These are phyloP conservation scores for Aviceda subcristata DNA, from an alignment of 2,113 vertebrate species.

Conservation along the genomic window DNA sequence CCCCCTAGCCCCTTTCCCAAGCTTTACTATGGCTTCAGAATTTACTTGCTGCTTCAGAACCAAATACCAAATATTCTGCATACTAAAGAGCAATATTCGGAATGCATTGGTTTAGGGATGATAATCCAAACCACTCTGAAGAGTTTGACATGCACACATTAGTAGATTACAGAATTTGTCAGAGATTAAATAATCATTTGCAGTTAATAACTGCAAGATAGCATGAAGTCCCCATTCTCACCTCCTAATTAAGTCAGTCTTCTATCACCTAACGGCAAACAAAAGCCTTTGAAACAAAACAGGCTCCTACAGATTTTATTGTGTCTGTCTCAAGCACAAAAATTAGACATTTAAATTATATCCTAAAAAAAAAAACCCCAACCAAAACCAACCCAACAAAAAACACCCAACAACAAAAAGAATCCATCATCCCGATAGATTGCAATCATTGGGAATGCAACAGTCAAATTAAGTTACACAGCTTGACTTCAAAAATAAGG, in stretches of 20 bases:
- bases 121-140: neutral
- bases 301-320: neutral
- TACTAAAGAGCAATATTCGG: neutral
- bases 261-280: neutral
- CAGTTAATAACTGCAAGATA: neutral
- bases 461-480: neutral
- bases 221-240: neutral
- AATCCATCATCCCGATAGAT: neutral
- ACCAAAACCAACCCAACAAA: neutral
- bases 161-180: neutral
- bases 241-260: neutral
- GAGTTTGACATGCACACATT: neutral
- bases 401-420: neutral
- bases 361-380: neutral
- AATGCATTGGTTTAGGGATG: neutral
- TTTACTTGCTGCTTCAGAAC: neutral
- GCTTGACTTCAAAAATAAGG: neutral
- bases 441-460: neutral
- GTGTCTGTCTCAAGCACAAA: neutral
- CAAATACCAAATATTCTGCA: neutral
- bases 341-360: neutral
- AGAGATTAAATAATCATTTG: neutral
- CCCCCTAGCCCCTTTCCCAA: neutral
- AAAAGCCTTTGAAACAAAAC: neutral
- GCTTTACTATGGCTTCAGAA: neutral